These are phyloP conservation scores for Ditylenchus dipsaci DNA, from an alignment of 1,140 invertebrate genomes.

Conservation along the genomic window DNA sequence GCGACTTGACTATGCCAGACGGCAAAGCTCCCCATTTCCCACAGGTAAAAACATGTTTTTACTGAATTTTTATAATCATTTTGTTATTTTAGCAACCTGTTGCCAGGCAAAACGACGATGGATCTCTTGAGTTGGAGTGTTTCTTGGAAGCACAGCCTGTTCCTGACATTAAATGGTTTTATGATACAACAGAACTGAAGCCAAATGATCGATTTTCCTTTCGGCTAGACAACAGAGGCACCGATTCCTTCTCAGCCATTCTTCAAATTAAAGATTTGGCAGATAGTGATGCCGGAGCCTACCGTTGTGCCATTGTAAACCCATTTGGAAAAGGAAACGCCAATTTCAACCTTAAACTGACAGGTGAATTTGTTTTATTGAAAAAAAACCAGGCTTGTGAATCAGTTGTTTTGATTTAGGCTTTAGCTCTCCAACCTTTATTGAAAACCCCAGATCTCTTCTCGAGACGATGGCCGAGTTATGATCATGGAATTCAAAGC, in stretches of 20 bases:
- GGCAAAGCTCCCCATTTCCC: conserved; percentile 90
- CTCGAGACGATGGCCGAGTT: conserved; percentile 86
- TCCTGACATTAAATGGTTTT: conserved; percentile 88
- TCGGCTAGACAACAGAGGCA: conserved; percentile 69
- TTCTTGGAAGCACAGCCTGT: conserved; percentile 85
- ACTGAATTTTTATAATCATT: too few species aligned
- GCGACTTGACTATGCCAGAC: conserved; percentile 34
- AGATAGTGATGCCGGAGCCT: conserved; percentile 60
- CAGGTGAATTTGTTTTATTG: conserved; percentile 35
- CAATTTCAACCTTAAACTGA: conserved; percentile 60
- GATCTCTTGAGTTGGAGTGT: conserved; percentile 82
- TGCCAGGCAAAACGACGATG: conserved; percentile 85
- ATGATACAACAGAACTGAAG: conserved; percentile 68
- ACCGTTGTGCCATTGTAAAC: conserved; percentile 61
- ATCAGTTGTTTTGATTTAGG: conserved; percentile 51
- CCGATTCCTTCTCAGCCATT: conserved; percentile 81
- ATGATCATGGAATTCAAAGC: conserved; percentile 95
- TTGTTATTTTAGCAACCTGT: conserved; percentile 71
- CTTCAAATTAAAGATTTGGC: conserved; percentile 72
- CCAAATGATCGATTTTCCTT: conserved; percentile 79
- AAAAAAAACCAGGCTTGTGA: conserved; percentile 1
- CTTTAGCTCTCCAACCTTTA: conserved; percentile 83
- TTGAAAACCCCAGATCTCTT: conserved; percentile 88
- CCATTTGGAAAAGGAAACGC: conserved; percentile 59
- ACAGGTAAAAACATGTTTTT: conserved; percentile 61